Base-by-base conservation (phyloP, 1,140 invertebrate genomes). In the Bombus vancouverensis region DNA sequence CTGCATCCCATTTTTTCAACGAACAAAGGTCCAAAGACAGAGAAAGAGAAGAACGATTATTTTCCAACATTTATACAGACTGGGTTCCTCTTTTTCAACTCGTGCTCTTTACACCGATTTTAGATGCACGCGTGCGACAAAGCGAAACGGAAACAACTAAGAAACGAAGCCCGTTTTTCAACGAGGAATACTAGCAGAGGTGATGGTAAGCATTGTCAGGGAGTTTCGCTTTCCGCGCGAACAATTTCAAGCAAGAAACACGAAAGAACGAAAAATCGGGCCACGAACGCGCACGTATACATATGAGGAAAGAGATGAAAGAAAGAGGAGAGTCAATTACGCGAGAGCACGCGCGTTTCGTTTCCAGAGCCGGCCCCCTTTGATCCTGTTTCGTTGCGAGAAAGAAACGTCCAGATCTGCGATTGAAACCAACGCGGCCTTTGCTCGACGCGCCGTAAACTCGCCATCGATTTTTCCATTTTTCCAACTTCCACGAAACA, bases 401-500 rank as follows among this genome's bases (percentile, higher is more conserved):
- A 18, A 22, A 70, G 34, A 57, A 76, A 78, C 81, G 65, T 83
- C 62, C 32, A 42, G 81, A 75, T 82, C 74, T 75, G 81, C 57
- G 59, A 82, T 82, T 66, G 81, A 82, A 75, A 75, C 59, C 39
- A 53, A 57, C 66, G 22, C 9, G 18, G 34, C 66, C 68, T 70
- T 70, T 37, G 22, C 53, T 34, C 68, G n/a, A 42, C 28, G 80
- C 59, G 13, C 32, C 53, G 53, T 74, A 73, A 32, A 66, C 15
- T 32, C 65, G 39, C 53, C 59, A 89, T 88, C 87, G 88, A 89
- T 88, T 74, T 85, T 68, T 66, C 59, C n/a, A n/a, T 85, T 88
- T 77, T 34, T 37, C 62, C 13, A 81, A 88, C 28, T 88, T 77
- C 53, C 6, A 72, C 76, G 72, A 76, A 88, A 88, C 73, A 42